Conservation (phyloP, 2,113 vertebrate genomes). For the Neomonachus schauinslandi region DNA sequence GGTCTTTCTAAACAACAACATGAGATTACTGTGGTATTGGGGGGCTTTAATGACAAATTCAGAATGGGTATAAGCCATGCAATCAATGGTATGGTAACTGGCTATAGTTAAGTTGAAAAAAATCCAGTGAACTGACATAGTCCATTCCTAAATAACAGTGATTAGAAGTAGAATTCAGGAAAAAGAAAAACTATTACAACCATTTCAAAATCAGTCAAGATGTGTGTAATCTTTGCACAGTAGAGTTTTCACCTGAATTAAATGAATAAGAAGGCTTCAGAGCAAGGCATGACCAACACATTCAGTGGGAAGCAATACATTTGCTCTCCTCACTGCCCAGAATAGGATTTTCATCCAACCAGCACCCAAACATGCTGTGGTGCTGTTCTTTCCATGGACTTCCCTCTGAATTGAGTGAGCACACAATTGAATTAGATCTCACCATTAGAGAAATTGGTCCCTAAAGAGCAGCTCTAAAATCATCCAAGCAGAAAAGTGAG, state of each 20-base stretch:
- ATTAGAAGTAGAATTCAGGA: slow-evolving; percentile 53
- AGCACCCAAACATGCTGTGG: slow-evolving; percentile 35
- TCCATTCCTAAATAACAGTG: slow-evolving; percentile 38
- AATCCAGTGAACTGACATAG: background rate
- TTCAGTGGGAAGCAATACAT: background rate
- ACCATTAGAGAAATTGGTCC: slow-evolving; percentile 86
- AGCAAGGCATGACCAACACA: fast-evolving
- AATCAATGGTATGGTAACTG: background rate
- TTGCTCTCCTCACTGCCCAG: background rate
- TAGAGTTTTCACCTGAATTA: background rate
- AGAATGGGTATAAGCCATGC: background rate
- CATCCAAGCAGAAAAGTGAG: slow-evolving; percentile 84
- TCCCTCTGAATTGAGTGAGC: slow-evolving; percentile 77
- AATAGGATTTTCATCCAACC: background rate
- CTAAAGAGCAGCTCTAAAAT: slow-evolving; percentile 81
- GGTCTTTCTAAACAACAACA: background rate
- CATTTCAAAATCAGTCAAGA: slow-evolving; percentile 39
- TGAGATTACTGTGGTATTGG: background rate
- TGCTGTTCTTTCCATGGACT: slow-evolving; percentile 52
- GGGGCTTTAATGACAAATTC: background rate
- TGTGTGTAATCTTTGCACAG: slow-evolving; percentile 9
- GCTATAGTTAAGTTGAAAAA: background rate
- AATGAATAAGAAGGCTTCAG: background rate
- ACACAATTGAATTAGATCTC: slow-evolving; percentile 86
- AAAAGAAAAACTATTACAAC: slow-evolving; percentile 11